Evolutionary conservation across 2,797 vertebrate species (phyloP), one percentile per base, ranked within the genome.

Genomic region (Notolepis coatsorum): DNA sequence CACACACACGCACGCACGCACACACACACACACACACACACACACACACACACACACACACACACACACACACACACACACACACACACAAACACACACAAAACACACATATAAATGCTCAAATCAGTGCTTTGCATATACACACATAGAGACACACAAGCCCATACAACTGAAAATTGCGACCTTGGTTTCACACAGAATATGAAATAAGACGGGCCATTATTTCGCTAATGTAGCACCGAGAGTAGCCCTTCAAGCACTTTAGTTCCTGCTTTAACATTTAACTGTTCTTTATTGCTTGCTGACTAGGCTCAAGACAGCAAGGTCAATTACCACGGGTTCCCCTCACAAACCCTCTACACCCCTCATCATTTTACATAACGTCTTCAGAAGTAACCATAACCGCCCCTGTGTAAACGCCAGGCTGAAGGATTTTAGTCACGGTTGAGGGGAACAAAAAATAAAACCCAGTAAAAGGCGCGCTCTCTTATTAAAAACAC

Each of bases 121-220:
- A 53, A 70, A 74, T 57, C 31, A 24, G 43, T 62, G 54, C 49
- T 56, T 60, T 45, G 38, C 64, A 72, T 59, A 51, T 43, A 64
- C 43, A 23, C 49, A 38, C 12, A 51, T 43, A 64, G 39, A 23
- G 46, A 38, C 12, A 2, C 37, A 5, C n/a, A 10, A 7, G 75
- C 75, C 88, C 82, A 89, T 91, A 93, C 56, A 80, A 76, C 72
- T 74, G 70, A 62, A 75, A 91, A 90, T 75, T 73, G 80, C 81
- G 88, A 93, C 92, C 91, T 94, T 93, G 89, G 78, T 93, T 87
- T 91, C 86, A 88, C 91, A 89, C 81, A 51, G 23, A 27, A 92
- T 91, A 89, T 92, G 92, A 93, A 92, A 92, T 91, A 89, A 89
- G 84, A 84, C 28, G 74, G 82, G 77, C 79, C 82, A 91, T 93